Base-by-base conservation (phyloP, 1,140 invertebrate genomes). In the Aphaenogaster floridana region DNA sequence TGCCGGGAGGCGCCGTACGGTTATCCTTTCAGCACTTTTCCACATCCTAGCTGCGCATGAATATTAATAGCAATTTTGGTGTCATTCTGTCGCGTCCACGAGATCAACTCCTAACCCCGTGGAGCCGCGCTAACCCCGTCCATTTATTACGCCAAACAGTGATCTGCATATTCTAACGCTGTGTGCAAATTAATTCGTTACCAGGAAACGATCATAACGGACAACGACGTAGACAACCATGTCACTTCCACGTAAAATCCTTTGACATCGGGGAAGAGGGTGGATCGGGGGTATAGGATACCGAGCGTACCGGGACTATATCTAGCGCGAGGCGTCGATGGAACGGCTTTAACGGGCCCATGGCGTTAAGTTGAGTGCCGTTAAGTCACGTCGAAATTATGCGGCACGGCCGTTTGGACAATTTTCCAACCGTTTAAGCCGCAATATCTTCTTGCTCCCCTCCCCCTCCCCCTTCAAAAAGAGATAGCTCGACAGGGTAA, bases 371-470 rank as follows among this genome's bases (percentile, higher is more conserved):
- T 89, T 59, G 48, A 89, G 89, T 86, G 87, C 71, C 88, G 88
- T 89, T 85, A 87, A 91, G 90, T 91, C 90, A 87, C 85, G 85
- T 87, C 80, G 86, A 89, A 91, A 91, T 91, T 94, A 94, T 93
- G 91, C 92, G 61, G 68, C 90, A 88, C 84, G 92, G 89, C 71
- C 90, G 92, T 94, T 94, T 94, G 92, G 92, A 93, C 92, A 93
- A 95, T 95, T 95, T 94, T 94, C 93, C 93, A 86, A 91, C 87
- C 93, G 92, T 92, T 94, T 94, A 91, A 93, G 90, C 89, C 86
- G 86, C 88, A 92, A 93, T 92, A 91, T 92, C 92, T 91, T 90
- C 63, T 79, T 52, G 42, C 59, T 57, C 71, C 68, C 28, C 11
- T 59, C 3, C 6, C 42, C 42, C 48, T 34, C 34, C 34, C 21